Conservation (phyloP, 2,888 invertebrate species). For the Pheosia tremula region DNA sequence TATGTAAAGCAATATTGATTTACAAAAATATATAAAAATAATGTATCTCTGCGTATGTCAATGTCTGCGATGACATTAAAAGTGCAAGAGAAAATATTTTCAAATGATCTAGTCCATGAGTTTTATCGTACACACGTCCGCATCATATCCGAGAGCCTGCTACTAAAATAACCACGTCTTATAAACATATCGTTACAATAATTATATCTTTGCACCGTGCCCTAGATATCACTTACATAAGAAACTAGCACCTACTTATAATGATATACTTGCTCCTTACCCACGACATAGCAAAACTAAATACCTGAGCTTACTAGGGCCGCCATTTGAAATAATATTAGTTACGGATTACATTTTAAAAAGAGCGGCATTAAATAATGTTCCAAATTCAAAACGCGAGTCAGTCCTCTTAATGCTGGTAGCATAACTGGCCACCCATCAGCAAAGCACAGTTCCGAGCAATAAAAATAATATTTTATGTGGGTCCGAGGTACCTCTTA, state of each 20-base stretch:
- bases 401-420: neutral
- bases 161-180: slow-evolving; percentile 4
- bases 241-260: neutral
- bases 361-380: neutral
- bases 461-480: neutral
- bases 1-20: too few species aligned
- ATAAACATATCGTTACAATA: slow-evolving; percentile 2
- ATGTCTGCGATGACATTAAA: neutral
- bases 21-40: too few species aligned
- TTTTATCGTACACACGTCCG: slow-evolving; percentile 6
- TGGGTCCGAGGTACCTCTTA: neutral
- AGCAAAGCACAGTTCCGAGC: neutral
- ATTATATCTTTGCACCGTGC: neutral
- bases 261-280: neutral
- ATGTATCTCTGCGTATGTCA: too few species aligned
- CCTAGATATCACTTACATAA: neutral
- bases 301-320: too few species aligned
- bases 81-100: slow-evolving; percentile 5
- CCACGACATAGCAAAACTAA: neutral
- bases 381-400: neutral
- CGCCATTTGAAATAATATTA: too few species aligned
- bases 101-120: neutral
- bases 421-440: neutral
- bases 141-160: slow-evolving; percentile 4
- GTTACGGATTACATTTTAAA: too few species aligned